Base-by-base conservation (phyloP, 2,888 invertebrate genomes). In the Leptodirus hochenwartii region DNA sequence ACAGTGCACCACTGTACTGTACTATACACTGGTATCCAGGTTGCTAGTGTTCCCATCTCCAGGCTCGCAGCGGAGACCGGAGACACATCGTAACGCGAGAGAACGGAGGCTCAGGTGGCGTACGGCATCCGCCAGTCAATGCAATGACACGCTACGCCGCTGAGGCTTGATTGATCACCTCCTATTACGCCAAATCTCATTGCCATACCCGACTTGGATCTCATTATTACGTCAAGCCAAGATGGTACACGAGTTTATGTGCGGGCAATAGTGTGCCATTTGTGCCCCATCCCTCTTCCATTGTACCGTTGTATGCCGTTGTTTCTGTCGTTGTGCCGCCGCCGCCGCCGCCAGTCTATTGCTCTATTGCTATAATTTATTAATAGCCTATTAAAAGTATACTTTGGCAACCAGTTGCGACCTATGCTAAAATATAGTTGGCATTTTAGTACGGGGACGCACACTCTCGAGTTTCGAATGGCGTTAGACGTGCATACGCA, bases 281-380 rank as follows among this genome's bases (percentile, higher is more conserved):
- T n/a, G n/a, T n/a, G n/a, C n/a, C n/a, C n/a, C n/a, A n/a, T n/a
- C n/a, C n/a, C n/a, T n/a, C n/a, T n/a, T n/a, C n/a, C n/a, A n/a
- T n/a, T n/a, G n/a, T n/a, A n/a, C n/a, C n/a, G n/a, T n/a, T n/a
- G n/a, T n/a, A n/a, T n/a, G n/a, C n/a, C n/a, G n/a, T n/a, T n/a
- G n/a, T n/a, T n/a, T n/a, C n/a, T 8, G 45, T 45, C n/a, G n/a
- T n/a, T n/a, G 25, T 22, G 10, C 16, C 20, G 10, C 15, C 15
- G 29, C 31, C 10, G 22, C 13, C 25, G 27, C 30, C 22, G 32
- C 34, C 27, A 50, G 54, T 53, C 53, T 55, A 53, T 54, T 54
- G 54, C 54, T 53, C 53, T 55, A 53, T 54, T 54, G 54, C 54
- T 51, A 53, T 55, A 56, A 56, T 54, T 54, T 54, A 56, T 56